Conservation (phyloP, 2,888 invertebrate genomes). For the Lepidochitona cinerea region DNA sequence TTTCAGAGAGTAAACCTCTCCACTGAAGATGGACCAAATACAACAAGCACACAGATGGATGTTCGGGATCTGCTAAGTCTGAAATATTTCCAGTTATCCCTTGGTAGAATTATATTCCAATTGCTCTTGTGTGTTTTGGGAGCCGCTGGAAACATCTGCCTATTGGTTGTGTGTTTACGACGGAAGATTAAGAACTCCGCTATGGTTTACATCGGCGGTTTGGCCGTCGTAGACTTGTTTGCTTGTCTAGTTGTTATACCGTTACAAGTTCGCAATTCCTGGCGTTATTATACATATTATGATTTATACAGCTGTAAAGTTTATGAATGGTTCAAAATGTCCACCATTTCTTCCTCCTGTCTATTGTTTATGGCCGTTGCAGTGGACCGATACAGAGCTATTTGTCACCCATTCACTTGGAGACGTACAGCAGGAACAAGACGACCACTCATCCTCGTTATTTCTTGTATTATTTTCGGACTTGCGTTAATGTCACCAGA, state of each 20-base stretch:
- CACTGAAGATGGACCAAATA: too few species aligned
- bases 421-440: conserved; percentile 23
- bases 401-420: conserved; percentile 35
- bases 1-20: too few species aligned
- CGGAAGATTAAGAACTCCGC: neutral
- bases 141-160: neutral
- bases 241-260: conserved; percentile 40
- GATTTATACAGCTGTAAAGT: conserved; percentile 34
- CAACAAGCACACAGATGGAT: too few species aligned
- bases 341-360: conserved; percentile 27
- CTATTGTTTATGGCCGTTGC: conserved; percentile 32
- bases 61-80: neutral
- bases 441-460: conserved; percentile 8
- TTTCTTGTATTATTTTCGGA: conserved; percentile 24
- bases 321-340: conserved; percentile 39
- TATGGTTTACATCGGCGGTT: conserved; percentile 24
- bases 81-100: neutral
- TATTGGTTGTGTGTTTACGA: neutral
- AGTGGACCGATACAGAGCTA: conserved; percentile 38
- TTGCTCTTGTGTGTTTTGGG: neutral
- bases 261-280: conserved; percentile 36
- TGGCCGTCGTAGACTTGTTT: conserved; percentile 37
- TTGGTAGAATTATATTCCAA: neutral
- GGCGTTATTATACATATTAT: conserved; percentile 32
- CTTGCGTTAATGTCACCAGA: conserved; percentile 16